These are phyloP conservation scores for Lepidochrysops patricia DNA, from an alignment of 2,888 invertebrate genomes.

Conservation along the genomic window DNA sequence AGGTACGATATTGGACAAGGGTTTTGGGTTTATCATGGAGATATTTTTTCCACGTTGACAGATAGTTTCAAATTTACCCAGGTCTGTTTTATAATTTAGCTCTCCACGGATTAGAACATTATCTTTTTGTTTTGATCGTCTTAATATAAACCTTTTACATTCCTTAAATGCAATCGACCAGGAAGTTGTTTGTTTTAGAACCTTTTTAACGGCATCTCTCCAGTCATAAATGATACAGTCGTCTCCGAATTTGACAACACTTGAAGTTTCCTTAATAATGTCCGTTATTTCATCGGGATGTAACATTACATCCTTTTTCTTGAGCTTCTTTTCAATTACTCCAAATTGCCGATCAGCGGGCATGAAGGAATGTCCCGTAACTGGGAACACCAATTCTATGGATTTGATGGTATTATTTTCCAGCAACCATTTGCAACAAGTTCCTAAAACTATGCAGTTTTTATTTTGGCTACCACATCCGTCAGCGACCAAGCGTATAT, in stretches of 20 bases:
- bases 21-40: slow-evolving; percentile 8
- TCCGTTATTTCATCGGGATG: slow-evolving; percentile 11
- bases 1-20: neutral
- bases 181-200: slow-evolving; percentile 15
- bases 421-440: slow-evolving; percentile 11
- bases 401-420: slow-evolving; percentile 1
- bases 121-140: slow-evolving; percentile 11
- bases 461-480: slow-evolving; percentile 19
- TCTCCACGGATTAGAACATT: slow-evolving; percentile 13
- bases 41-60: slow-evolving; percentile 14
- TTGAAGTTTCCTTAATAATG: slow-evolving; percentile 8
- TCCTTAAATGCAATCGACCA: slow-evolving; percentile 19
- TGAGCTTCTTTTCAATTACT: neutral
- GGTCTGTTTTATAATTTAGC: slow-evolving; percentile 14
- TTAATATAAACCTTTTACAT: slow-evolving; percentile 16
- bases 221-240: slow-evolving; percentile 12
- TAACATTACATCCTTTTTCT: slow-evolving; percentile 5
- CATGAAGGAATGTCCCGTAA: slow-evolving; percentile 12
- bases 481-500: slow-evolving; percentile 9
- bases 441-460: slow-evolving; percentile 11
- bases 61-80: slow-evolving; percentile 13
- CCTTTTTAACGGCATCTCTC: slow-evolving; percentile 13
- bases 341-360: slow-evolving; percentile 9
- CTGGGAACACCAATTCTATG: slow-evolving; percentile 11
- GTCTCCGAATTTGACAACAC: slow-evolving; percentile 7